Base-by-base conservation (phyloP, 1,140 invertebrate genomes). In the Tachypleus tridentatus region DNA sequence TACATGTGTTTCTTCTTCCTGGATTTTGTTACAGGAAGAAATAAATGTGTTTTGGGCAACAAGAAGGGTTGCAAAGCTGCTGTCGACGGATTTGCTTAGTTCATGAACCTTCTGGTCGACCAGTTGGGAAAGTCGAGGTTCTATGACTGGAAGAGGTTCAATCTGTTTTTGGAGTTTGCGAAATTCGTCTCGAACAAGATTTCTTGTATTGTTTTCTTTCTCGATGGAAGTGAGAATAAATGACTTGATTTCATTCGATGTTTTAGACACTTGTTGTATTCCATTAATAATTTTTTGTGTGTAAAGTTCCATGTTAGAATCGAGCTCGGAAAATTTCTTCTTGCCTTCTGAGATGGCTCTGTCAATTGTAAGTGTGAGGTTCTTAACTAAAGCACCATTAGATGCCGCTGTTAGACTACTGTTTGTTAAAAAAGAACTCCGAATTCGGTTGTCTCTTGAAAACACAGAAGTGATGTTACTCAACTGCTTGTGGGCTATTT, bases 1-100 rank as follows among this genome's bases (percentile, higher is more conserved):
- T 4, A 84, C 78, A 69, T 81, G 78, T 3, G 80, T 79, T 66
- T 83, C 82, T 69, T 83, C 80, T 57, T 79, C 77, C 70, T 84
- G 82, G 49, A 83, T 78, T 54, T 79, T 73, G 70, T 83, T 80
- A 71, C 82, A 84, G 10, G 80, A 81, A 69, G 82, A 80, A 49
- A 83, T 72, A 70, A 84, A 83, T 59, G 79, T 75, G 63, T 82
- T 81, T 73, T 85, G 83, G 29, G 77, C 76, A 6, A 80, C 73
- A 47, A 82, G 71, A 10, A 84, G 74, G 68, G 78, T 80, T 70
- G 84, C 75, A 71, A 81, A 77, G 65, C 76, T 77, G 9, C 67
- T 66, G 64, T 80, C 76, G 5, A 80, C 66, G 53, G 76, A 76
- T 48, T 62, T 69, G 49, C 71, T 70, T 6, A 74, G 49, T 9